Conservation (phyloP, 2,888 invertebrate genomes). For the Saturnia pavonia region DNA sequence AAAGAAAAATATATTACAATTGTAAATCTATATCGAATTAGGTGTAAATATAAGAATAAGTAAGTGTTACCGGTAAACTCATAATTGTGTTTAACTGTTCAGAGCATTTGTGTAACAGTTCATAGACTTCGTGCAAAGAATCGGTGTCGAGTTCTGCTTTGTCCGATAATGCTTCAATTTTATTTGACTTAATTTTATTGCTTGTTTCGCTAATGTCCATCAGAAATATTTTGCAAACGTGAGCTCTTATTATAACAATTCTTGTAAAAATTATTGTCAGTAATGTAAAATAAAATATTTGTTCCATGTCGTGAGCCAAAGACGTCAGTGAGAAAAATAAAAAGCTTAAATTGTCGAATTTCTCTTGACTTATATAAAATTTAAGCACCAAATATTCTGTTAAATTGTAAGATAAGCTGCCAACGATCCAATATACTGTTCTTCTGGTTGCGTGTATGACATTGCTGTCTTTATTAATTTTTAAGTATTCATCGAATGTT, state of each 20-base stretch:
- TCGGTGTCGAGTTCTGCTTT: slow-evolving; percentile 49
- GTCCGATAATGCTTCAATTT: slow-evolving; percentile 49
- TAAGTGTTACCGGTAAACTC: slow-evolving; percentile 51
- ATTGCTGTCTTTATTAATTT: slow-evolving; percentile 44
- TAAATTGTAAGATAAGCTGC: slow-evolving; percentile 35
- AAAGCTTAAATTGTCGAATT: neutral
- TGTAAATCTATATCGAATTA: neutral
- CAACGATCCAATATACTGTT: slow-evolving; percentile 34
- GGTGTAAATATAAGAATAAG: neutral
- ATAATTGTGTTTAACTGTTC: slow-evolving; percentile 59
- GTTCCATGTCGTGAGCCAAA: slow-evolving; percentile 55
- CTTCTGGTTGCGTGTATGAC: slow-evolving; percentile 34
- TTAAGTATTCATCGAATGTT: slow-evolving; percentile 51
- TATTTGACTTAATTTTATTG: slow-evolving; percentile 30
- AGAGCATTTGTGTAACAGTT: slow-evolving; percentile 58
- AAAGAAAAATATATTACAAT: slow-evolving; percentile 21
- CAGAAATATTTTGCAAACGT: slow-evolving; percentile 46
- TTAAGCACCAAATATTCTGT: slow-evolving; percentile 37
- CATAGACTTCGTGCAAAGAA: slow-evolving; percentile 57
- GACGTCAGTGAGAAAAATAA: slow-evolving; percentile 36
- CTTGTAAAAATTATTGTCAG: slow-evolving; percentile 48
- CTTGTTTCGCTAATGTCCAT: slow-evolving; percentile 27
- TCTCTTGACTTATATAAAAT: neutral
- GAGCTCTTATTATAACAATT: slow-evolving; percentile 55
- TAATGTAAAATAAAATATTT: slow-evolving; percentile 48